Base-by-base conservation (phyloP, 2,888 invertebrate species). In the Pseudococcus longispinus region DNA sequence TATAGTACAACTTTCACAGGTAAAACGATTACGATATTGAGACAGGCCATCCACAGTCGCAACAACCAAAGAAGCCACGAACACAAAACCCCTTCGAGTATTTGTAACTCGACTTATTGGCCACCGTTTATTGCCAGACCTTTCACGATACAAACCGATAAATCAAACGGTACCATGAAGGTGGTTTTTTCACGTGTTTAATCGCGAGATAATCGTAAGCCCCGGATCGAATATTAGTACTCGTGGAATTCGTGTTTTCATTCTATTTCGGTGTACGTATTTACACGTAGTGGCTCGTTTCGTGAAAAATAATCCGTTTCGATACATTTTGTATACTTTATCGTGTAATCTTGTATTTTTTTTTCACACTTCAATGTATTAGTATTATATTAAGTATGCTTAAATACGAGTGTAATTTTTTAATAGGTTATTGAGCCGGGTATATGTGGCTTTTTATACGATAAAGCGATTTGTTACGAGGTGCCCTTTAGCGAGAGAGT, bases 231-330 rank as follows among this genome's bases (percentile, higher is more conserved):
- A 42, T 42, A 80, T 80, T 80, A 80, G 77, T 37, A 80, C 42
- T 37, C 9, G 42, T 42, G 29, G 77, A 80, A 42, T 80, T 42
- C 77, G 11, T 37, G 42, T 80, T 37, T 42, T 80, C 37, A 80
- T 20, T 80, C n/a, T n/a, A 18, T 15, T 70, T 70, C 70, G 70
- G 26, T 70, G 29, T 55, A n/a, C 15, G 6, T 23, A 74, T 29
- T 13, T 37, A 42, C 77, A 8, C 20, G 42, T 80, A 42, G 42
- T 20, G 11, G n/a, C 32, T 80, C 77, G 77, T 37, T 80, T 80
- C 20, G 77, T 42, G 77, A 42, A 80, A 80, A 80, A 42, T 80
- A 80, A 80, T 80, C 77, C 42, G 42, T 80, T 42, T 80, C 29
- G 13, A 80, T 42, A 42, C 20, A 42, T 42, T 80, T 42, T 37